Conservation (phyloP, 2,113 vertebrate species). For the Strix uralensis region DNA sequence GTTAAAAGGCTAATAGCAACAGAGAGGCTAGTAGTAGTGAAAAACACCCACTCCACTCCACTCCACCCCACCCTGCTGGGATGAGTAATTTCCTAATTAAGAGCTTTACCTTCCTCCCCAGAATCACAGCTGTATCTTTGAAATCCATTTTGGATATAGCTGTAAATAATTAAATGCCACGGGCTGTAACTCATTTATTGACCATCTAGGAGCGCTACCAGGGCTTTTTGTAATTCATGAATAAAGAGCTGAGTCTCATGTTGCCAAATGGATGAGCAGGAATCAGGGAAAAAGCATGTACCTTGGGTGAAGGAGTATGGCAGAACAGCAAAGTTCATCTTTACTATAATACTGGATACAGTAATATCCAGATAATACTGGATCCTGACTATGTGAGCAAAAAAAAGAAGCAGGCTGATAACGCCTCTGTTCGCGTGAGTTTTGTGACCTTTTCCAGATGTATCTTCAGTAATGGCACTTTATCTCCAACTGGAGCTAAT, state of each 20-base stretch:
- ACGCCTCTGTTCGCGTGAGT: neutral
- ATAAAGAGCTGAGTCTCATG: neutral
- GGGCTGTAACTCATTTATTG: neutral
- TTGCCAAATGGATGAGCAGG: neutral
- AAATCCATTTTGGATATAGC: neutral
- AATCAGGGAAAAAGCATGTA: neutral
- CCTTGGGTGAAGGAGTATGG: fast-evolving
- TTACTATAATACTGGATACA: fast-evolving
- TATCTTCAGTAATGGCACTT: neutral
- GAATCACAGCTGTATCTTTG: neutral
- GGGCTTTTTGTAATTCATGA: neutral
- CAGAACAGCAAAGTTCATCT: neutral
- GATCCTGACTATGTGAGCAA: neutral
- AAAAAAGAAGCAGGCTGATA: neutral
- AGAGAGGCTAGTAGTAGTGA: neutral
- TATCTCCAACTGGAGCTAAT: neutral
- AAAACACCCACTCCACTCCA: neutral
- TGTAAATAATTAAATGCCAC: neutral
- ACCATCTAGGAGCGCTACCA: neutral
- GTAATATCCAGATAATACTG: neutral
- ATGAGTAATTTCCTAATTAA: neutral
- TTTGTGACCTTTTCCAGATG: neutral
- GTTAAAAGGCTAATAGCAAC: neutral
- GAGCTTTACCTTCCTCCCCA: neutral
- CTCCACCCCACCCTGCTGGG: fast-evolving